phyloP scores from a whole-genome alignment of 2,888 invertebrate species.

The Drosophila subsilvestris region DNA sequence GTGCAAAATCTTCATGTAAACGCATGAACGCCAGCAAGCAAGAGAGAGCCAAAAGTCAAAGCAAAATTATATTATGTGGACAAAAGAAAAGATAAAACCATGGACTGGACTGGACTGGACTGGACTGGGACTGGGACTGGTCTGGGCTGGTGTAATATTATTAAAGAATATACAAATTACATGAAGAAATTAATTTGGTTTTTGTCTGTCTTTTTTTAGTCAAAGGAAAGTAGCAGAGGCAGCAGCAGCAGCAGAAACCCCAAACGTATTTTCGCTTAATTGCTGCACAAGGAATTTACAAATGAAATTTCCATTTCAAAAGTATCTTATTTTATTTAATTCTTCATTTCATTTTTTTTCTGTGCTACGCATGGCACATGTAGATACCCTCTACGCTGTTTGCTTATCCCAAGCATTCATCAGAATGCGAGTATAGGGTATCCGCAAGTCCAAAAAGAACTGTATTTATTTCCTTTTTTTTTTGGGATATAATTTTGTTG shows the following conservation, averaged over 20 bases:
- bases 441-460: conserved; percentile 26
- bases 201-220: not conserved
- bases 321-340: conserved; percentile 55
- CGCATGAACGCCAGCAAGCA: conserved; percentile 13
- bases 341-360: conserved; percentile 29
- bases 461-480: conserved; percentile 35
- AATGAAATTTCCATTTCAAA: conserved; percentile 72
- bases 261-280: conserved; percentile 64
- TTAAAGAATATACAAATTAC: conserved; percentile 53
- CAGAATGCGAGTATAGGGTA: not conserved
- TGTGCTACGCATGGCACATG: conserved; percentile 7
- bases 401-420: not conserved
- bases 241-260: conserved; percentile 23
- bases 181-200: conserved; percentile 60
- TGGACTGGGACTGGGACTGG: too few species aligned
- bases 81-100: conserved; percentile 19
- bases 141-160: not conserved
- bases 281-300: conserved; percentile 72
- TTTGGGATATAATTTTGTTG: conserved; percentile 37
- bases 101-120: too few species aligned
- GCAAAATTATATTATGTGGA: not conserved
- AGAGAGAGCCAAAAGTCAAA: not conserved
- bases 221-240: conserved; percentile 15
- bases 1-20: conserved; percentile 19
- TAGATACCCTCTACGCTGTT: not conserved